Conservation (phyloP, 2,888 invertebrate genomes). For the Leistus spinibarbis region DNA sequence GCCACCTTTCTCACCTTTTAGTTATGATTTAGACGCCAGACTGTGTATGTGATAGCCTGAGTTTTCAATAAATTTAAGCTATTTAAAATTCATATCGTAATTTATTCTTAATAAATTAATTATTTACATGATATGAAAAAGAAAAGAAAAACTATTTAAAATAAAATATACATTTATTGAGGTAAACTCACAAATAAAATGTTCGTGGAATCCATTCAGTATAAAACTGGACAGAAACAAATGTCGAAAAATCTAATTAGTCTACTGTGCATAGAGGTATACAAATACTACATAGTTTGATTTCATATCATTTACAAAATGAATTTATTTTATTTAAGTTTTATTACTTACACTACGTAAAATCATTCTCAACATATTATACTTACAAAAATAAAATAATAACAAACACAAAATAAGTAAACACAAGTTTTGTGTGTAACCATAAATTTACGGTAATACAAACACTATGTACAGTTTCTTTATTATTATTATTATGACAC, state of each 20-base stretch:
- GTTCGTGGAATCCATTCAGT: constrained; percentile 16
- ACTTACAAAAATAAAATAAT: background rate
- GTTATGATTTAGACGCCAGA: no score
- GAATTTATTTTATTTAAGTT: background rate
- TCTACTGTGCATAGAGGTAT: constrained; percentile 28
- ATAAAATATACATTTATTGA: constrained; percentile 37
- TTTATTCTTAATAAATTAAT: constrained; percentile 28
- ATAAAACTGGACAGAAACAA: constrained; percentile 24
- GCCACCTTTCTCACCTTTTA: no score
- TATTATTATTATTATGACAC: constrained; percentile 20
- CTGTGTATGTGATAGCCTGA: background rate
- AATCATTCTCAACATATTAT: constrained; percentile 5
- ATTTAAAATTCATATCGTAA: constrained; percentile 28
- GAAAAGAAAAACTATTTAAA: constrained; percentile 16
- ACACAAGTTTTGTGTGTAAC: constrained; percentile 12
- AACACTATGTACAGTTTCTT: constrained; percentile 23
- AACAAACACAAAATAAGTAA: background rate
- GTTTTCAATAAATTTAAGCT: background rate
- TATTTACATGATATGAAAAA: constrained; percentile 28
- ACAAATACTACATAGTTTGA: constrained; percentile 29
- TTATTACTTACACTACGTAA: background rate
- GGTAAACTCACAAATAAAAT: constrained; percentile 17
- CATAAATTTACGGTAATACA: constrained; percentile 27
- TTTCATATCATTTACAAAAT: constrained; percentile 13
- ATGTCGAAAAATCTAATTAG: constrained; percentile 14